These are phyloP conservation scores for Lanistes nyassanus DNA, from an alignment of 1,140 invertebrate species.

Conservation along the genomic window DNA sequence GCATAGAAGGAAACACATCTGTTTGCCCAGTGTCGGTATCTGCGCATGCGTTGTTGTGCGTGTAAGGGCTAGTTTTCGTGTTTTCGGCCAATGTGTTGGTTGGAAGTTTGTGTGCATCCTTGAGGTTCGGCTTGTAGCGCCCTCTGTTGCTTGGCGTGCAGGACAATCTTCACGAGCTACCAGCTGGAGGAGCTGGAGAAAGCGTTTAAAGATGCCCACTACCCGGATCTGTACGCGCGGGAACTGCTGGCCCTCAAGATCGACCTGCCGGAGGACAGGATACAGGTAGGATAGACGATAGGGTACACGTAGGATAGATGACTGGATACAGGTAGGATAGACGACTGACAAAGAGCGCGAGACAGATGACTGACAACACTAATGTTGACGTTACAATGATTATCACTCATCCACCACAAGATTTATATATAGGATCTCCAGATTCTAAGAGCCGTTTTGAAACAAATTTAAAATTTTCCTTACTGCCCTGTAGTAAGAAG, in stretches of 20 bases:
- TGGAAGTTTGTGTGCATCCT: neutral
- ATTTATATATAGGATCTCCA: no score
- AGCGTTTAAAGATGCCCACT: slow-evolving; percentile 97
- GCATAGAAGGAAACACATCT: neutral
- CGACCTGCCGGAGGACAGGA: slow-evolving; percentile 97
- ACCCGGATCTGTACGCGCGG: slow-evolving; percentile 96
- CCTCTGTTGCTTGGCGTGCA: slow-evolving; percentile 27
- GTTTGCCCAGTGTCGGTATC: no score
- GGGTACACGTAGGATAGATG: no score
- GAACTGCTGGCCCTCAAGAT: slow-evolving; percentile 98
- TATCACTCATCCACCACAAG: no score
- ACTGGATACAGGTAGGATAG: no score
- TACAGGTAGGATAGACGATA: slow-evolving; percentile 82
- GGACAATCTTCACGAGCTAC: slow-evolving; percentile 92
- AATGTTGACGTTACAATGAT: no score
- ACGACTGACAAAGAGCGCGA: no score
- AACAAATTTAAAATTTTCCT: no score
- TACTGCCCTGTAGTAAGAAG: no score
- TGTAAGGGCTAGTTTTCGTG: neutral
- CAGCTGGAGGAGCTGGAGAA: slow-evolving; percentile 98
- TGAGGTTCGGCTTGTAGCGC: neutral
- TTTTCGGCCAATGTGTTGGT: neutral
- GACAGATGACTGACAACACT: no score
- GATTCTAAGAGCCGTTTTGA: no score
- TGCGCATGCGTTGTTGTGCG: no score